Conservation (phyloP, 1,140 invertebrate genomes). For the Hypothenemus hampei region DNA sequence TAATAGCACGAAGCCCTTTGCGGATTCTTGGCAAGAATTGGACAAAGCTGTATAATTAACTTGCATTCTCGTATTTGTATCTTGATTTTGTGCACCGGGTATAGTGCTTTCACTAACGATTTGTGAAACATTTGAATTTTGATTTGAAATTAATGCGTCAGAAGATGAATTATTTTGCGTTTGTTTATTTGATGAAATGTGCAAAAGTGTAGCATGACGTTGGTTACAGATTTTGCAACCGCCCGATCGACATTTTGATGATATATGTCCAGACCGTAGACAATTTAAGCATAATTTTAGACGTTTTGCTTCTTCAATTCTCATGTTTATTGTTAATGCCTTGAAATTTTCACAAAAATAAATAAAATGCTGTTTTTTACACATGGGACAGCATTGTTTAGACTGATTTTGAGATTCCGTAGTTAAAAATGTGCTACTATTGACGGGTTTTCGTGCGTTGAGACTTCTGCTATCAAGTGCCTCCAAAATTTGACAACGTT, state of each 20-base stretch:
- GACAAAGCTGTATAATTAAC: neutral
- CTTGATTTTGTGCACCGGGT: neutral
- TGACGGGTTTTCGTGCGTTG: neutral
- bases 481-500: slow-evolving; percentile 18
- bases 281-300: slow-evolving; percentile 18
- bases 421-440: neutral
- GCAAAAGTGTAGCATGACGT: neutral
- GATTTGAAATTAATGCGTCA: too few species aligned
- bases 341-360: slow-evolving; percentile 9
- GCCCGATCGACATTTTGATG: slow-evolving; percentile 1
- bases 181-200: too few species aligned
- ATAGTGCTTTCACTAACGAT: too few species aligned
- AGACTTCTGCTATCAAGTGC: slow-evolving; percentile 5
- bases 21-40: neutral
- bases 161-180: too few species aligned
- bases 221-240: neutral
- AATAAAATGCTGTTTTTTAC: slow-evolving; percentile 3
- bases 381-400: neutral
- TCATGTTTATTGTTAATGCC: neutral
- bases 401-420: neutral
- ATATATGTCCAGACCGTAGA: slow-evolving; percentile 6
- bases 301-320: slow-evolving; percentile 9
- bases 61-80: neutral
- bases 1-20: slow-evolving; percentile 10
- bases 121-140: too few species aligned